Evolutionary conservation across 2,113 vertebrate species (phyloP), one percentile per base, ranked within the genome.

Genomic region (Halichoeres trimaculatus): DNA sequence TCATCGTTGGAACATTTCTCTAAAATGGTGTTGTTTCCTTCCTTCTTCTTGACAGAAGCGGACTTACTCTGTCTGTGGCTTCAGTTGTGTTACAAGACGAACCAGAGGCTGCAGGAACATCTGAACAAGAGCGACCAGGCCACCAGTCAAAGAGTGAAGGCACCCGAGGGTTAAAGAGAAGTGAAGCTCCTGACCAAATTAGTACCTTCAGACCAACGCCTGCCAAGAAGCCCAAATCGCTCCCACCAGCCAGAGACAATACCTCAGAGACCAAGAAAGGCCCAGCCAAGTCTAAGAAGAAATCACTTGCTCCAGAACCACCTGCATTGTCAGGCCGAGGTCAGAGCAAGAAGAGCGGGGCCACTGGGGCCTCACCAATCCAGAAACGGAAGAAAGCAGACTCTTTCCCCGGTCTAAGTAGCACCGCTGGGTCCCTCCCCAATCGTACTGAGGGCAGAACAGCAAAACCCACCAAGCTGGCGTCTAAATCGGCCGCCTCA

Each of bases 381-480:
- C 97, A 96, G 91, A 99, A 98, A 95, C 96, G 97, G 85, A 99
- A 97, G 95, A 97, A 96, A 96, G 95, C 95, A 82, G 98, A 98
- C 86, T 90, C 92, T 90, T 89, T 94, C 86, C 93, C 96, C 89
- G 94, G 94, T 95, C 89, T 96, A 91, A 96, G 95, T 92, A 95
- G 94, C 94, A 93, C 94, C 91, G 93, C 95, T 94, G 94, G 93
- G 89, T 93, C 94, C 88, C 95, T 96, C 92, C 94, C 95, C 93
- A 94, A 96, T 94, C 94, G 96, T 94, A 93, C 94, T 68, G 97
- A 99, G 95, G 95, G 96, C 92, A 96, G 95, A 94, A 93, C 97
- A 95, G 96, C 94, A 95, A 99, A 99, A 98, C 95, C 96, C 92
- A 96, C 95, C 98, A 99, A 99, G 96, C 98, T 99, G 98, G 98